Conservation (phyloP, 1,140 invertebrate species). For the Neotoxoptera formosana region DNA sequence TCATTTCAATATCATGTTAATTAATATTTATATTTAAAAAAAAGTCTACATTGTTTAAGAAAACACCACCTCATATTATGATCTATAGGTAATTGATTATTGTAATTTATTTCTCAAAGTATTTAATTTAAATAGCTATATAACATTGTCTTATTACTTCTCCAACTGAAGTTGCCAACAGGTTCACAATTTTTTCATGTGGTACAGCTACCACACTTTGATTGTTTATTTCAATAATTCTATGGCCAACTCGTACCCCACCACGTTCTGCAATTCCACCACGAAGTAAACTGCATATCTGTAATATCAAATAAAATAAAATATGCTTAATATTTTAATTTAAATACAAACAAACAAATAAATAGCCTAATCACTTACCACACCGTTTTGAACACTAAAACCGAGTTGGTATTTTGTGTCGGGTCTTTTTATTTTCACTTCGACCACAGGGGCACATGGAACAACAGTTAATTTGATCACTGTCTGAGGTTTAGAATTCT, state of each 20-base stretch:
- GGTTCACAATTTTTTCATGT: conserved; percentile 98
- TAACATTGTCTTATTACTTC: conserved; percentile 77
- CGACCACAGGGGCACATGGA: conserved; percentile 99
- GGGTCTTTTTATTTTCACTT: conserved; percentile 98
- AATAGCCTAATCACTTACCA: conserved; percentile 73
- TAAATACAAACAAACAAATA: conserved; percentile 49
- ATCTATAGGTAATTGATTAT: too few species aligned
- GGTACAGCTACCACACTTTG: conserved; percentile 98
- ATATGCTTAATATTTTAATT: conserved; percentile 25
- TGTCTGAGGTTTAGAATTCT: conserved; percentile 94
- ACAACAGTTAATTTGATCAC: conserved; percentile 98
- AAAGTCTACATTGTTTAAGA: too few species aligned
- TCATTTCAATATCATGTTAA: too few species aligned
- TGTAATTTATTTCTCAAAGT: not conserved
- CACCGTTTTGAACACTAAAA: conserved; percentile 99
- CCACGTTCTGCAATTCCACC: conserved; percentile 98
- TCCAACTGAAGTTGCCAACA: conserved; percentile 97
- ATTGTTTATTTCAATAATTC: conserved; percentile 99
- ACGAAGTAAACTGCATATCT: conserved; percentile 97
- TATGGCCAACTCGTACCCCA: conserved; percentile 96
- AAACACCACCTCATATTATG: too few species aligned
- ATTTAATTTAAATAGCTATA: not conserved
- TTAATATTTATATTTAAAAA: too few species aligned
- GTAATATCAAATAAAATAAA: conserved; percentile 58
- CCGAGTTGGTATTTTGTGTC: conserved; percentile 99